phyloP scores from a whole-genome alignment of 2,797 vertebrate species.

The Cuniculus paca region DNA sequence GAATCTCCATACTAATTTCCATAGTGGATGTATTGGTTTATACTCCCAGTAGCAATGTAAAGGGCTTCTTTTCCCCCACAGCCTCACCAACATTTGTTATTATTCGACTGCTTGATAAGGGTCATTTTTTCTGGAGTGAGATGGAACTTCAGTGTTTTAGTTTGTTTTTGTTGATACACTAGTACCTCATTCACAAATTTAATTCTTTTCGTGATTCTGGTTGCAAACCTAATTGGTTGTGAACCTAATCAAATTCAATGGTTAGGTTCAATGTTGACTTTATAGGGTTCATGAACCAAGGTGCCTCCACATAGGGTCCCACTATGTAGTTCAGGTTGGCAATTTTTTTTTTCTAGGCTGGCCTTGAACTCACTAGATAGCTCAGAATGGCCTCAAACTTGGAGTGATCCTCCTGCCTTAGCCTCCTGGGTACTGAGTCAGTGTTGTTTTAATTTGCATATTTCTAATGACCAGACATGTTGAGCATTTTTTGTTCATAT shows the following conservation, averaged over 20 bases:
- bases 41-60: neutral
- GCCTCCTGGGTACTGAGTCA: neutral
- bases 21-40: neutral
- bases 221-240: neutral
- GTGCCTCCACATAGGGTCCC: neutral
- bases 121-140: neutral
- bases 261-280: neutral
- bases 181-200: neutral
- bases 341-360: neutral
- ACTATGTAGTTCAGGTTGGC: neutral
- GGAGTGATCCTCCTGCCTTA: neutral
- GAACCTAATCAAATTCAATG: neutral
- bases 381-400: neutral
- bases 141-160: neutral
- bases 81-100: neutral
- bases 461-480: neutral
- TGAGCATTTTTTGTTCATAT: neutral
- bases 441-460: neutral
- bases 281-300: neutral
- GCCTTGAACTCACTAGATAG: neutral
- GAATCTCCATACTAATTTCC: neutral
- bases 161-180: neutral
- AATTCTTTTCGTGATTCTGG: neutral
- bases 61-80: neutral
- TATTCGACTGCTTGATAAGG: neutral